Conservation (phyloP, 2,113 vertebrate species). For the Turnix velox region DNA sequence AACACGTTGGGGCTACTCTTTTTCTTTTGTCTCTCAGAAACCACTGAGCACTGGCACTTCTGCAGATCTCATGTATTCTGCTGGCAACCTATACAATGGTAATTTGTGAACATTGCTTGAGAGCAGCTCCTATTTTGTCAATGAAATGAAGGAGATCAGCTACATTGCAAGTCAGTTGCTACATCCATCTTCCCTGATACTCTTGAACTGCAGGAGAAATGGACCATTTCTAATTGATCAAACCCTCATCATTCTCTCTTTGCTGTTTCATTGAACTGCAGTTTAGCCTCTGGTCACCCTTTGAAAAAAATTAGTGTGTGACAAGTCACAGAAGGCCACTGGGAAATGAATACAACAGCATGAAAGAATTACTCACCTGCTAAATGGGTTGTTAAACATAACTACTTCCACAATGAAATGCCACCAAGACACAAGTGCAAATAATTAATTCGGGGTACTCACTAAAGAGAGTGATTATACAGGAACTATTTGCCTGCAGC, state of each 20-base stretch:
- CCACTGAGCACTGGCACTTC: neutral
- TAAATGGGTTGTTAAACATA: neutral
- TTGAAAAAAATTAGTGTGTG: neutral
- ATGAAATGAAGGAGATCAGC: neutral
- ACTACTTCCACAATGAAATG: neutral
- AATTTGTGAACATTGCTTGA: neutral
- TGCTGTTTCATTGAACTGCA: neutral
- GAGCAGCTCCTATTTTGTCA: accelerated
- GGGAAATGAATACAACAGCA: neutral
- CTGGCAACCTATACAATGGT: neutral
- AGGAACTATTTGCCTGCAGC: neutral
- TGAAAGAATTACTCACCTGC: neutral
- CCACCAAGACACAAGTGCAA: neutral
- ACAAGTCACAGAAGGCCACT: neutral
- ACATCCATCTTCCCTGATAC: neutral
- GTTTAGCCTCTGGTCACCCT: neutral
- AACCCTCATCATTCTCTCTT: neutral
- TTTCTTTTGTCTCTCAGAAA: neutral
- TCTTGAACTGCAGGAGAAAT: neutral
- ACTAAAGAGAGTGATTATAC: neutral
- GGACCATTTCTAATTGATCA: neutral
- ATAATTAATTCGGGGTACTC: neutral
- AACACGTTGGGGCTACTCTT: neutral
- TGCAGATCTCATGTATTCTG: neutral
- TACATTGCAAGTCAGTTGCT: neutral